phyloP scores from a whole-genome alignment of 1,140 invertebrate genomes.

The Agrypnia vestita region DNA sequence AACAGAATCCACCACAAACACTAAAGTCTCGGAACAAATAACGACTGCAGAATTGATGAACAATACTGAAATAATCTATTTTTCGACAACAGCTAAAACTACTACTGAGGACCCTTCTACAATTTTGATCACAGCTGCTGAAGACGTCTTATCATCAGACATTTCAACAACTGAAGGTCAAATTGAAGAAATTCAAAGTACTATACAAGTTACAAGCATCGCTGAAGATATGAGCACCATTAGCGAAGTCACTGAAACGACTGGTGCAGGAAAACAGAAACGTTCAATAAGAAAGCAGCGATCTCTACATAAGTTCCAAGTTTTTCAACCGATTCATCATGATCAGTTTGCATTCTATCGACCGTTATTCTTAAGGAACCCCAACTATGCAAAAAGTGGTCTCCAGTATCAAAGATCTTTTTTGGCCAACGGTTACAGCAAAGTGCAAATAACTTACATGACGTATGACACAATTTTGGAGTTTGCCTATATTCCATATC shows the following conservation, averaged over 20 bases:
- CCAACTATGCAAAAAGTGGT: constrained; percentile 32
- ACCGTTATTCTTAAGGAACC: constrained; percentile 63
- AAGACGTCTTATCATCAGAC: neutral
- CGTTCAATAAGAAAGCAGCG: constrained; percentile 65
- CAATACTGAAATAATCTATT: no score
- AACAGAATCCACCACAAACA: no score
- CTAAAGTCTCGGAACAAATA: no score
- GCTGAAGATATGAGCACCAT: constrained; percentile 38
- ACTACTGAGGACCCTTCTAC: no score
- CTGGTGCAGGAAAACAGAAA: constrained; percentile 51
- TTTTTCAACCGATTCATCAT: constrained; percentile 64
- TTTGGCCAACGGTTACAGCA: constrained; percentile 68
- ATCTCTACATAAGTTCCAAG: constrained; percentile 68
- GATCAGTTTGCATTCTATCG: constrained; percentile 67
- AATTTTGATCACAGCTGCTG: no score
- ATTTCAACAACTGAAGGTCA: neutral
- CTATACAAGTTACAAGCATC: constrained; percentile 3
- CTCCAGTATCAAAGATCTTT: constrained; percentile 64
- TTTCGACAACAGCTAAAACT: no score
- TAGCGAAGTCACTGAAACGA: constrained; percentile 27
- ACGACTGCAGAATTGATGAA: no score
- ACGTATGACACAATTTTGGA: constrained; percentile 83
- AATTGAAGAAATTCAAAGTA: constrained; percentile 1
- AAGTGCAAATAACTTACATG: constrained; percentile 74
- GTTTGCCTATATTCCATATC: constrained; percentile 81